Base-by-base conservation (phyloP, 1,140 invertebrate genomes). In the Drosophila mojavensis region DNA sequence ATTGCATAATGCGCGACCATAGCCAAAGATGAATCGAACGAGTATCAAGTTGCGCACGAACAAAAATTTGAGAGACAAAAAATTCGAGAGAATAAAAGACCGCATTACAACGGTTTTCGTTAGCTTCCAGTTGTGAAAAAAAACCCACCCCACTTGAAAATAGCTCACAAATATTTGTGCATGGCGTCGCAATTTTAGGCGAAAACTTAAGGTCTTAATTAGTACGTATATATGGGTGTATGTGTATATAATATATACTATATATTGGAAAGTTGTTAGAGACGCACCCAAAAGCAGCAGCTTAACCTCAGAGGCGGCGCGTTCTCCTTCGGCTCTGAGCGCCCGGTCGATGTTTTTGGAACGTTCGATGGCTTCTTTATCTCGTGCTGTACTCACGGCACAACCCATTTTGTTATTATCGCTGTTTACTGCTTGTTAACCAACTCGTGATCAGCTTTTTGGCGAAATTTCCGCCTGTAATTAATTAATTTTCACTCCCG, bases 281-380 rank as follows among this genome's bases (percentile, higher is more conserved):
- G 60, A 93, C 93, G 93, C 94, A 97, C 97, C 97, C 70, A 98
- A 94, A 60, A 98, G 93, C 51, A 98, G 94, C 58, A 98, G 94
- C 93, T 98, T 98, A 78, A 98, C 97, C 95, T 98, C 97, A 82
- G 96, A 95, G 39, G 97, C 95, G 68, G 96, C 95, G 73, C 95
- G 94, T 93, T 98, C 97, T 74, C 96, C 96, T 95, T 97, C 97
- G 54, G 95, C 95, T 81, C 96, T 92, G 28, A 98, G 93, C 92
- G 96, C 95, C 93, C 96, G 96, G 93, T 98, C 97, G 91, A 98
- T 98, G 93, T 97, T 96, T 93, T 97, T 97, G 26, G 97, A 97
- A 85, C 97, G 94, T 91, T 96, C 96, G 55, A 94, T 94, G 48
- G 96, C 96, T 93, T 96, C 96, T 93, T 97, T 97, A 93, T 97